These are phyloP conservation scores for Lamproptera curius DNA, from an alignment of 2,888 invertebrate species.

Conservation along the genomic window DNA sequence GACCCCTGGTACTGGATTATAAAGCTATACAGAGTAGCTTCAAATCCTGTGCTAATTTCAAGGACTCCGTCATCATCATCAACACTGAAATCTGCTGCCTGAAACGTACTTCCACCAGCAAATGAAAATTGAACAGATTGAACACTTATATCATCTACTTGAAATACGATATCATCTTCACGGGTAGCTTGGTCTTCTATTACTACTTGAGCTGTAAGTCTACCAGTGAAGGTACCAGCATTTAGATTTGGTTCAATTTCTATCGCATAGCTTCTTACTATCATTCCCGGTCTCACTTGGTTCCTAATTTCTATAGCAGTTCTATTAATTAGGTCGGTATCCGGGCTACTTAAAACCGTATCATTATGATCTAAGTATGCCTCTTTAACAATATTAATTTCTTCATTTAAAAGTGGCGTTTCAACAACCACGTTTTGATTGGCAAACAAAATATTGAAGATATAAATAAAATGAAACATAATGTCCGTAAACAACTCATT, in stretches of 20 bases:
- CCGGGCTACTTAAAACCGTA: not conserved
- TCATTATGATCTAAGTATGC: constrained; percentile 15
- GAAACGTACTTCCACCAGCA: constrained; percentile 28
- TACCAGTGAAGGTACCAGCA: constrained; percentile 39
- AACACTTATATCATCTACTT: constrained; percentile 37
- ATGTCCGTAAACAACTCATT: constrained; percentile 32
- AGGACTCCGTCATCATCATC: constrained; percentile 38
- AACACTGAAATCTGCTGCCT: constrained; percentile 27
- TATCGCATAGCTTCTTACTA: constrained; percentile 36
- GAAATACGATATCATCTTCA: constrained; percentile 39
- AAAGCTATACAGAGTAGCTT: constrained; percentile 36
- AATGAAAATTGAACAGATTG: constrained; percentile 36
- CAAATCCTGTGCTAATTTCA: constrained; percentile 35
- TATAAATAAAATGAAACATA: constrained; percentile 24
- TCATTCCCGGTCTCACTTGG: constrained; percentile 46
- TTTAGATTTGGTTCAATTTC: constrained; percentile 36
- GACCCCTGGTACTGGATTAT: constrained; percentile 42
- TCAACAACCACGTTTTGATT: constrained; percentile 22
- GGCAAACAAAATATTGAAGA: constrained; percentile 32
- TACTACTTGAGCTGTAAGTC: constrained; percentile 33
- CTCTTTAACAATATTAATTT: constrained; percentile 3
- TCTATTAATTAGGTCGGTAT: constrained; percentile 14
- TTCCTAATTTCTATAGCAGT: constrained; percentile 26
- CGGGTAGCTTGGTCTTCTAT: constrained; percentile 32
- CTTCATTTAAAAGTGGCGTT: not conserved